Conservation (phyloP, 1,140 invertebrate species). For the Catajapyx aquilonaris region DNA sequence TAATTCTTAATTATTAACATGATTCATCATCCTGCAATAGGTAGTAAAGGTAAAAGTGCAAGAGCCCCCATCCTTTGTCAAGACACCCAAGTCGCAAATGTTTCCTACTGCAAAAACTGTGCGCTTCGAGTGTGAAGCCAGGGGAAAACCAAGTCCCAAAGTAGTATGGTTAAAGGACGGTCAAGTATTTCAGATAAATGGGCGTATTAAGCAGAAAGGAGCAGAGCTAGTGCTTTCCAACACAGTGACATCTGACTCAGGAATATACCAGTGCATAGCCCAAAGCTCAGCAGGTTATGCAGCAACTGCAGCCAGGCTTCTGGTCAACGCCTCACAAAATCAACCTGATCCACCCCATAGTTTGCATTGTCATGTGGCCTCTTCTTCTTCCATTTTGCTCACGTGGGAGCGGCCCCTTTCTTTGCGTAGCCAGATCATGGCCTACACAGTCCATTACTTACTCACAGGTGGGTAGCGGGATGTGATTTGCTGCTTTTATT, state of each 20-base stretch:
- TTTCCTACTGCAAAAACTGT: conserved; percentile 42
- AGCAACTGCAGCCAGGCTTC: conserved; percentile 32
- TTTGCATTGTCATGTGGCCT: conserved; percentile 28
- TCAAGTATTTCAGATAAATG: conserved; percentile 28
- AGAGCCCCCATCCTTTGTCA: conserved; percentile 32
- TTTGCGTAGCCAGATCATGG: conserved; percentile 22
- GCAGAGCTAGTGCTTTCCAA: conserved; percentile 37
- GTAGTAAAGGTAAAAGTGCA: conserved; percentile 26
- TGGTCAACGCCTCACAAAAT: conserved; percentile 28
- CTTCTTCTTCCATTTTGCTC: conserved; percentile 30
- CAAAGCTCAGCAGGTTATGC: conserved; percentile 38
- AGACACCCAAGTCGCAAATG: conserved; percentile 29
- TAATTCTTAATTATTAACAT: no score
- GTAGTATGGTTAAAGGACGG: conserved; percentile 48
- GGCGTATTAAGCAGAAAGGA: conserved; percentile 24
- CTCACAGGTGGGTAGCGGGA: conserved; percentile 31
- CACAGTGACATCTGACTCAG: conserved; percentile 39
- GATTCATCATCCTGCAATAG: no score
- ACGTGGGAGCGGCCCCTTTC: conserved; percentile 26
- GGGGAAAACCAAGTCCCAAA: conserved; percentile 36
- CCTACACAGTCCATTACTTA: conserved; percentile 39
- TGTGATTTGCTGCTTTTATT: no score
- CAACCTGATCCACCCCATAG: conserved; percentile 33
- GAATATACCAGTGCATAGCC: conserved; percentile 54
- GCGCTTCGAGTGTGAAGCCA: conserved; percentile 42